Percentiles rank a stretch among this genome's conserved stretches.
Conservation (phyloP, 2,113 vertebrate species). For the Ceyx melanurus region DNA sequence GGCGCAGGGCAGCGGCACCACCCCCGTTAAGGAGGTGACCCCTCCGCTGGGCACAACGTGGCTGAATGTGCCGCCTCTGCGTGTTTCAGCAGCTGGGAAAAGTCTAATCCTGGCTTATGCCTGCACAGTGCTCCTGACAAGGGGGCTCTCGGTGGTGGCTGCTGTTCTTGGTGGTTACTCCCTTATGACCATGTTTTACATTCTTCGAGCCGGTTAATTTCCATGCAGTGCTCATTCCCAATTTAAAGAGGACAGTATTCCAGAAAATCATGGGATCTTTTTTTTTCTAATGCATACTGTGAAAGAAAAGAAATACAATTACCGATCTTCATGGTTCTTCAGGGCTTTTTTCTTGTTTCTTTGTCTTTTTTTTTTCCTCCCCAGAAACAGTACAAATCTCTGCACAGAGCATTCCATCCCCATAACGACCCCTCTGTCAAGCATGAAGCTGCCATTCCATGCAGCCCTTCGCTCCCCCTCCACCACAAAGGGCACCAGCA, state of each 20-base stretch:
- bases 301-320: constrained; percentile 86
- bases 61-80: constrained; percentile 20
- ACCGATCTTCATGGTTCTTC: constrained; percentile 75
- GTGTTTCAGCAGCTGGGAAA: constrained; percentile 11
- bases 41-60: constrained; percentile 59
- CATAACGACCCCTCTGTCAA: not conserved
- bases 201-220: constrained; percentile 81
- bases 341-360: constrained; percentile 46
- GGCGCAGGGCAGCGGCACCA: constrained; percentile 18
- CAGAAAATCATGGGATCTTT: constrained; percentile 80
- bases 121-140: constrained; percentile 67
- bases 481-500: not conserved
- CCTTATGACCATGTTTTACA: constrained; percentile 80
- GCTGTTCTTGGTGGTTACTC: constrained; percentile 74
- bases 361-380: constrained; percentile 45
- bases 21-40: constrained; percentile 63
- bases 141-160: constrained; percentile 70
- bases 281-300: constrained; percentile 89
- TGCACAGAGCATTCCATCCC: constrained; percentile 14
- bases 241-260: constrained; percentile 83
- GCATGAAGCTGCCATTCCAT: not conserved
- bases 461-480: constrained; percentile 15
- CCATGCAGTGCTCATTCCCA: constrained; percentile 82
- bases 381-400: constrained; percentile 19
- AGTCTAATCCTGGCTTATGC: constrained; percentile 65